Conservation (phyloP, 2,797 vertebrate genomes). For the Morus bassanus region DNA sequence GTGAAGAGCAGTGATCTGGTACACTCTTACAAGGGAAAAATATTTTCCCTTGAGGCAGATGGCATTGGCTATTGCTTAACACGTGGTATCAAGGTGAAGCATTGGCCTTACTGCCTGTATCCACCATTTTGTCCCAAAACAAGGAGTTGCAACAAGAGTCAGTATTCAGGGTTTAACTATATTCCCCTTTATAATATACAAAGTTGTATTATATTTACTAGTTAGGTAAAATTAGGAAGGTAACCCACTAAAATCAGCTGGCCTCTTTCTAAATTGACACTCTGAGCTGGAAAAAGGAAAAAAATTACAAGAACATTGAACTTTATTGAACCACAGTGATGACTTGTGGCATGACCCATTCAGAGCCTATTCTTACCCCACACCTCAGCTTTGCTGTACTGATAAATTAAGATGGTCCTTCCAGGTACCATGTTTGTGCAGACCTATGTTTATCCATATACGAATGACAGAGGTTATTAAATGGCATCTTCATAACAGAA, state of each 20-base stretch:
- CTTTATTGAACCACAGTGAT: neutral
- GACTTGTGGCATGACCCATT: too few relatives aligned
- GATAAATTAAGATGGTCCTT: neutral
- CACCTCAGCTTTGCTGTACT: neutral
- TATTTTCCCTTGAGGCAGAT: neutral
- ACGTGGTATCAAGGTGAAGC: neutral
- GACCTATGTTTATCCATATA: neutral
- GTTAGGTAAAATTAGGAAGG: neutral
- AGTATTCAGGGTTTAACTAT: neutral
- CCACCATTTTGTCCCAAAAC: neutral
- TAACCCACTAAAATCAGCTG: fast-evolving
- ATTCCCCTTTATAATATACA: neutral
- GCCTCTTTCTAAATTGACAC: neutral
- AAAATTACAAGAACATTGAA: neutral
- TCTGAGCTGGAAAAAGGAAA: neutral
- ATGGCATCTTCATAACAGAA: neutral
- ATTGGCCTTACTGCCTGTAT: neutral
- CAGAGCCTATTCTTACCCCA: neutral
- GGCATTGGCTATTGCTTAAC: neutral
- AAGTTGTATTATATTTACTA: neutral
- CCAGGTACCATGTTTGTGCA: neutral
- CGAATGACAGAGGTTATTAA: neutral
- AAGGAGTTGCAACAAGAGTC: neutral
- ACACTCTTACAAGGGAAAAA: neutral
- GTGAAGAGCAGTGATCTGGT: neutral